Conservation (phyloP, 2,797 vertebrate species). For the Helostoma temminkii region DNA sequence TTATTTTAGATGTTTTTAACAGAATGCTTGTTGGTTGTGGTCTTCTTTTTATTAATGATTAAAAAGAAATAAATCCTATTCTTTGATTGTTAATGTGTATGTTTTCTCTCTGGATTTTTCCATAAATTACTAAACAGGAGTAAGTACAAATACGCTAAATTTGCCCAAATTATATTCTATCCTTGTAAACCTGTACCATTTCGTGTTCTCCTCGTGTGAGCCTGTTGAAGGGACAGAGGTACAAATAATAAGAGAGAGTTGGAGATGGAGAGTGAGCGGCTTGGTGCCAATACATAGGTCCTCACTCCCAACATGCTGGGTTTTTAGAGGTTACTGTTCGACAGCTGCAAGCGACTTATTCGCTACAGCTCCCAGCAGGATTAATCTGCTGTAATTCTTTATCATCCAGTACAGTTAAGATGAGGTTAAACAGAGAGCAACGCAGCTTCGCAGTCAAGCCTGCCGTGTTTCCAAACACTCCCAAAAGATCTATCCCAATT, state of each 20-base stretch:
- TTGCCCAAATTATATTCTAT: neutral
- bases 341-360: conserved; percentile 40
- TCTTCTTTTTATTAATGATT: neutral
- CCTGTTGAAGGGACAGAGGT: conserved; percentile 4
- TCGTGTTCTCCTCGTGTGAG: neutral
- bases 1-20: neutral
- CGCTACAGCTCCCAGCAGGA: conserved; percentile 54
- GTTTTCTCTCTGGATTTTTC: neutral
- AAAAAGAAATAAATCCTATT: neutral
- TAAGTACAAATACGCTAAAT: neutral
- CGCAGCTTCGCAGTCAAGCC: conserved; percentile 38
- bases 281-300: neutral
- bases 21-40: too few relatives aligned
- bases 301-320: conserved; percentile 1
- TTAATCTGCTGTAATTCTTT: conserved; percentile 61
- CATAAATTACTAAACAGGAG: neutral
- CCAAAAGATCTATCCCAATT: conserved; percentile 54
- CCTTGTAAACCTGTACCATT: conserved; percentile 7
- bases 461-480: conserved; percentile 67
- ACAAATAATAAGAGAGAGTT: conserved; percentile 9
- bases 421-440: conserved; percentile 70
- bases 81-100: neutral
- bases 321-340: conserved; percentile 27
- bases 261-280: neutral
- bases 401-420: conserved; percentile 50